phyloP scores from a whole-genome alignment of 2,797 vertebrate genomes.

The Chiloscyllium punctatum region DNA sequence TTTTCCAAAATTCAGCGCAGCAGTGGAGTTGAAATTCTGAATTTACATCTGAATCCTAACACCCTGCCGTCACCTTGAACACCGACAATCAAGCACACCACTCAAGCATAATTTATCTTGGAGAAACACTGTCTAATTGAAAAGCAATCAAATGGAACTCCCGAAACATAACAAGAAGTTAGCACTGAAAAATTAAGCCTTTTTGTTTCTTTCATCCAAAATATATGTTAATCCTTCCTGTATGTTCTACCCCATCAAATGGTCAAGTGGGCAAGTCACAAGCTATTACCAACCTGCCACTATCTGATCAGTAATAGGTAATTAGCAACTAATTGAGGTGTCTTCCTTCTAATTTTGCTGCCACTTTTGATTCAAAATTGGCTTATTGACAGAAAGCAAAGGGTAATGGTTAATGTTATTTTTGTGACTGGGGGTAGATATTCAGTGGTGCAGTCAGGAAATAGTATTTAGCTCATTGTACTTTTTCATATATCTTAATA shows the following conservation, averaged over 20 bases:
- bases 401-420: not conserved
- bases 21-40: not conserved
- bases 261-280: not conserved
- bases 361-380: not conserved
- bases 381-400: not conserved
- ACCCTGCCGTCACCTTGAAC: not conserved
- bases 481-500: not conserved
- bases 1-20: not conserved
- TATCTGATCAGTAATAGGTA: not conserved
- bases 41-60: not conserved
- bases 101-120: not conserved
- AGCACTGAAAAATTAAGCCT: not conserved
- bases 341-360: not conserved
- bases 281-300: not conserved
- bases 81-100: not conserved
- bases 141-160: not conserved
- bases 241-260: not conserved
- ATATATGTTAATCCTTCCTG: not conserved
- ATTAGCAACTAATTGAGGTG: not conserved
- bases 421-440: not conserved
- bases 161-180: not conserved
- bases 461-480: not conserved
- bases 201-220: not conserved
- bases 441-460: not conserved
- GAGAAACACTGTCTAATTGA: not conserved